Conservation (phyloP, 2,888 invertebrate species). For the Lochmaea crataegi region DNA sequence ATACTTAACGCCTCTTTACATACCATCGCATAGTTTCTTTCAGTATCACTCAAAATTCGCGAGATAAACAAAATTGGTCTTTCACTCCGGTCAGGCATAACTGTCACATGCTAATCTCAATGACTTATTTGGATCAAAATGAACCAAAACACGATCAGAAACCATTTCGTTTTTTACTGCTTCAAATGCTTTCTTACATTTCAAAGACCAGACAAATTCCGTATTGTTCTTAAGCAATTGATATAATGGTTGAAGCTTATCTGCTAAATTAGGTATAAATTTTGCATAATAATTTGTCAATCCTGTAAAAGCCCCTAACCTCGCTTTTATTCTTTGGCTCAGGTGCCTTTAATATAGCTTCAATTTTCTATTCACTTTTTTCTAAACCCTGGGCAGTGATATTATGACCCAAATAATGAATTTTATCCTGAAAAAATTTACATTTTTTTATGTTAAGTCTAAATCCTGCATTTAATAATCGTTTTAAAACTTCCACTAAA, state of each 20-base stretch:
- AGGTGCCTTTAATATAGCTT: too few relatives aligned
- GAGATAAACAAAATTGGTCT: conserved; percentile 44
- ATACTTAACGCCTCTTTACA: conserved; percentile 29
- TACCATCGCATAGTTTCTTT: conserved; percentile 37
- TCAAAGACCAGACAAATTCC: too few relatives aligned
- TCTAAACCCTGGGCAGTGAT: conserved; percentile 21
- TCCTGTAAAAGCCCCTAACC: conserved; percentile 46
- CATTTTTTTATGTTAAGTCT: conserved; percentile 53
- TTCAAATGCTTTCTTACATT: too few relatives aligned
- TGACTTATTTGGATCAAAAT: conserved; percentile 28
- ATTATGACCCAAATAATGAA: conserved; percentile 45
- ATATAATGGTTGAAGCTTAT: conserved; percentile 54
- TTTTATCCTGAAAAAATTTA: conserved; percentile 45
- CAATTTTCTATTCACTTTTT: conserved; percentile 34
- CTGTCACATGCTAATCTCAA: conserved; percentile 28
- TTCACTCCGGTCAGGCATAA: conserved; percentile 11
- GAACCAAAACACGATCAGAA: conserved; percentile 30
- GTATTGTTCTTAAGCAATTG: conserved; percentile 3
- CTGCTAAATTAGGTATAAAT: conserved; percentile 55
- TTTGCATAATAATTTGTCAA: conserved; percentile 59
- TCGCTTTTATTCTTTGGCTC: too few relatives aligned
- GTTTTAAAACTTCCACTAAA: too few relatives aligned
- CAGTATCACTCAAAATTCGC: conserved; percentile 24
- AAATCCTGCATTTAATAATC: conserved; percentile 44
- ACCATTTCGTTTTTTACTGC: conserved; percentile 32